Conservation (phyloP, 2,797 vertebrate genomes). For the Xyrichtys novacula region DNA sequence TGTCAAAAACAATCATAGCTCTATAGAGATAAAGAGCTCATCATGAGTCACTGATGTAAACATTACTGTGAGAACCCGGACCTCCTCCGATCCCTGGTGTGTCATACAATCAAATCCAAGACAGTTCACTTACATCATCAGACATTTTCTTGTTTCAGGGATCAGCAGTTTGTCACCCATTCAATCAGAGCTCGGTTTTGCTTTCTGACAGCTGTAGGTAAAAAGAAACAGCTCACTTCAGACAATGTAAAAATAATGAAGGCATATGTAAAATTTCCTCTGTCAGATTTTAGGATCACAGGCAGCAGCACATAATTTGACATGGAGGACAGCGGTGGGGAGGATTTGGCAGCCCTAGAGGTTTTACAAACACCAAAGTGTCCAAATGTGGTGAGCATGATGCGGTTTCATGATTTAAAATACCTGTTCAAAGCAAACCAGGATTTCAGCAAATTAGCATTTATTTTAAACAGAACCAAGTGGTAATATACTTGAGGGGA, state of each 20-base stretch:
- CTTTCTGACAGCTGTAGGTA: conserved; percentile 35
- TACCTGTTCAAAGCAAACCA: conserved; percentile 51
- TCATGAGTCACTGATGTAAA: conserved; percentile 47
- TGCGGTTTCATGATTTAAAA: conserved; percentile 56
- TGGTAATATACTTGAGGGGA: background rate
- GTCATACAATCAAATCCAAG: conserved; percentile 42
- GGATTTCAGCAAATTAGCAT: conserved; percentile 27
- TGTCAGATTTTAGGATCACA: conserved; percentile 67
- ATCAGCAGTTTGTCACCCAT: conserved; percentile 17
- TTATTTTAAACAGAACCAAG: conserved; percentile 7
- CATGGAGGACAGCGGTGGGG: conserved; percentile 64
- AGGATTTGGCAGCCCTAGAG: conserved; percentile 66
- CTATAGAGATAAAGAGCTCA: conserved; percentile 28
- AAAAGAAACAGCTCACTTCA: conserved; percentile 33
- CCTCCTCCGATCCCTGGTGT: conserved; percentile 51
- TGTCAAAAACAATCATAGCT: background rate
- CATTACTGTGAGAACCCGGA: conserved; percentile 50
- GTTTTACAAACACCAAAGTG: conserved; percentile 68
- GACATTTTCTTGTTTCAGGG: conserved; percentile 15
- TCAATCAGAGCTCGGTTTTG: conserved; percentile 4
- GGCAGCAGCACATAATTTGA: conserved; percentile 69
- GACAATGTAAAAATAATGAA: conserved; percentile 45
- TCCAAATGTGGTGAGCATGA: conserved; percentile 70
- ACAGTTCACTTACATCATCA: conserved; percentile 21
- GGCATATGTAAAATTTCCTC: conserved; percentile 52